phyloP scores from a whole-genome alignment of 1,140 invertebrate genomes.

The Mamestra configurata region DNA sequence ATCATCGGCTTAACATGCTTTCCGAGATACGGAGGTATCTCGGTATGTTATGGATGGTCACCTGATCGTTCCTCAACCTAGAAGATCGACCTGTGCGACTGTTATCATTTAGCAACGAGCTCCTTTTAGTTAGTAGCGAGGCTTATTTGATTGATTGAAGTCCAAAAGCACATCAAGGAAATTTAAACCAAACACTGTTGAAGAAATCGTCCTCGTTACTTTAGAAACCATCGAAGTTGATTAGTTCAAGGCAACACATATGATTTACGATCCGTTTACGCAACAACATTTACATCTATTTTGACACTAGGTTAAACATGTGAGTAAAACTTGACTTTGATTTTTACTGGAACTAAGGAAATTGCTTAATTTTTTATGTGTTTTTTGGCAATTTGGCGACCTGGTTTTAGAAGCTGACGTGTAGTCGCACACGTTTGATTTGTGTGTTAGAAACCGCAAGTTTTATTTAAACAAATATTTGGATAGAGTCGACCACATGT shows the following conservation, averaged over 20 bases:
- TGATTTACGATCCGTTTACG: conserved; percentile 13
- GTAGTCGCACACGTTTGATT: neutral
- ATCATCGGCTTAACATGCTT: too few relatives aligned
- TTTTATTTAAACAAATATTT: neutral
- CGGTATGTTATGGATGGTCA: too few relatives aligned
- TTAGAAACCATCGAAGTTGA: neutral
- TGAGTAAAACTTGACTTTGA: neutral
- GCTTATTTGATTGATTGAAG: neutral
- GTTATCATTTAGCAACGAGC: too few relatives aligned
- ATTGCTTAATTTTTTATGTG: neutral
- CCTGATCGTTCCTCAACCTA: too few relatives aligned
- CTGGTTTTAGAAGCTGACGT: neutral
- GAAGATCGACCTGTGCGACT: too few relatives aligned
- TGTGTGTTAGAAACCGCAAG: neutral
- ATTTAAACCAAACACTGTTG: neutral
- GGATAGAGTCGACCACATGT: neutral
- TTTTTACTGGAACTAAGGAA: neutral
- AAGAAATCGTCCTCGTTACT: neutral
- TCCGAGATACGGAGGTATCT: too few relatives aligned
- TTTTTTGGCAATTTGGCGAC: neutral
- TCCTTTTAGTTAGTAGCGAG: too few relatives aligned
- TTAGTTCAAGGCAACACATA: conserved; percentile 21
- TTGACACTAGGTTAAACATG: neutral
- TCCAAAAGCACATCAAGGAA: neutral
- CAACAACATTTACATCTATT: neutral